Base-by-base conservation (phyloP, 2,888 invertebrate genomes). In the Diaperis boleti region DNA sequence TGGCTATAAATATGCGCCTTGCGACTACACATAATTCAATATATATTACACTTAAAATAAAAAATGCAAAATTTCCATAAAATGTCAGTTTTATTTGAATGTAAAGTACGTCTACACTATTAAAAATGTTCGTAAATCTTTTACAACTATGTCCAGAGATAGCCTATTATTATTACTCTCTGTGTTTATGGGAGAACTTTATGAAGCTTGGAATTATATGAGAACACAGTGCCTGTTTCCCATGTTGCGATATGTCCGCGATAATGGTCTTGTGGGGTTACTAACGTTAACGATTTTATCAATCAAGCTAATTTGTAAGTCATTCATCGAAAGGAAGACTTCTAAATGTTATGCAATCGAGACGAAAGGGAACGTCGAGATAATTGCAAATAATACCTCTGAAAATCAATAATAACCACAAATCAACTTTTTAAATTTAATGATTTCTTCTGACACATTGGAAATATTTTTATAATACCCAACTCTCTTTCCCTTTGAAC, bases 61-160 rank as follows among this genome's bases (percentile, higher is more conserved):
- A 67, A 62, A 62, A 64, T 14, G 62, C 59, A 57, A 55, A 44
- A 55, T 61, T 56, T 54, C 62, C 49, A 67, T 65, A 66, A 69
- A 69, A 65, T 37, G 64, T 64, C 61, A 45, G 64, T 67, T 69
- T 69, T 69, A 69, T 69, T 67, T 62, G 65, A 67, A 69, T 69
- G 64, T 65, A 68, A 68, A 68, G 62, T 68, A 66, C 57, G 57
- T 65, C 62, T 56, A 57, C 47, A 62, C 65, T 64, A 69, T 69
- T 69, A 69, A 69, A 69, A 67, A 67, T 64, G 61, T 67, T 49
- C 59, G 65, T 69, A 69, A 69, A 69, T 69, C 69, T 69, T 69
- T 69, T 69, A 68, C 64, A 64, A 65, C 66, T 65, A 66, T 66
- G 66, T 66, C 68, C 68, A 64, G 59, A 59, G 59, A 66, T 59